Evolutionary conservation across 2,888 invertebrate species (phyloP), one percentile per base, ranked within the genome.

Genomic region (Isoperla grammatica): DNA sequence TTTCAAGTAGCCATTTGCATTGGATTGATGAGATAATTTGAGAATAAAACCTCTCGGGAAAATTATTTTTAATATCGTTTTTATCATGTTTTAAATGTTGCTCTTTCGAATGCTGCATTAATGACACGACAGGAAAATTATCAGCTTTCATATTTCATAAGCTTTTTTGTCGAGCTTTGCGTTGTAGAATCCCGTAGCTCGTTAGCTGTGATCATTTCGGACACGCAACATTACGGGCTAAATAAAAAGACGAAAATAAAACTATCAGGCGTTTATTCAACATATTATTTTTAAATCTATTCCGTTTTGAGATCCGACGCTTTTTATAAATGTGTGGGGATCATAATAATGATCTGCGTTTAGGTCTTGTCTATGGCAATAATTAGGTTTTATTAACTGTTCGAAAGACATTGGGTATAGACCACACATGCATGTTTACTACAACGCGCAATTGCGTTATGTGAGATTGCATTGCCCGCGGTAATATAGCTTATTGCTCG

Each of bases 1-100:
- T 45, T 19, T 45, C 45, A 45, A 45, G 45, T 13, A 45, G 45
- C 45, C 45, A 45, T 45, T 45, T 45, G 45, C 45, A 17, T 45
- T 45, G 45, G 17, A 45, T 45, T 45, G 45, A 45, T 45, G 45
- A 19, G n/a, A 45, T 45, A 45, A 45, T 45, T 45, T 45, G 17
- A 17, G 45, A 15, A 40, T 40, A 40, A 40, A 40, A 40, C 15
- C 42, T 40, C 42, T 15, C 11, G 13, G n/a, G 29, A 29, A 29
- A 29, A 4, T 13, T 15, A 40, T 45, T 45, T 45, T 15, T 19
- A 17, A 17, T 17, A 17, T 45, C 17, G 15, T 45, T 45, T 13
- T 45, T 45, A 13, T 45, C 17, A n/a, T 15, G 19, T 17, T 13
- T 13, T 13, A 17, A 45, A 17, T 17, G 17, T 13, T 2, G n/a